Conservation (phyloP, 2,113 vertebrate genomes). For the Corapipo altera region DNA sequence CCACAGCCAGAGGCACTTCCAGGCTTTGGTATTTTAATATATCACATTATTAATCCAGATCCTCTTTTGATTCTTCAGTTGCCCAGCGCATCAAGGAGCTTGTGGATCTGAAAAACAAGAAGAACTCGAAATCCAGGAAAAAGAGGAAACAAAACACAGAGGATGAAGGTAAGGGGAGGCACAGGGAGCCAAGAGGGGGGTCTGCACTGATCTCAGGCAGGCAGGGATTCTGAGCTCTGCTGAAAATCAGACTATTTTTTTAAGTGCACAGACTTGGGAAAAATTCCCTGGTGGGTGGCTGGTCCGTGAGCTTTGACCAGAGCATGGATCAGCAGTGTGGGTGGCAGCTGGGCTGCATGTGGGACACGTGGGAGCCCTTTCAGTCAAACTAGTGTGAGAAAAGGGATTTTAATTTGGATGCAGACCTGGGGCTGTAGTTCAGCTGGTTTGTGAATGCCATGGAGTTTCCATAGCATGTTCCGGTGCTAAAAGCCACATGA, state of each 20-base stretch:
- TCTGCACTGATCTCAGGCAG: not conserved
- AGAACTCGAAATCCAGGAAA: slow-evolving; percentile 90
- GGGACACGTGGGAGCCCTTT: not conserved
- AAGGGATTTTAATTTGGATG: not conserved
- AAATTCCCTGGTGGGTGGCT: no score
- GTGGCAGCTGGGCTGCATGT: not conserved
- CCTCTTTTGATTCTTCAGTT: slow-evolving; percentile 70
- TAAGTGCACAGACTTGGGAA: not conserved
- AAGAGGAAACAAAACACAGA: slow-evolving; percentile 89
- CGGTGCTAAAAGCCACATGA: not conserved
- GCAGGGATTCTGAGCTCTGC: not conserved
- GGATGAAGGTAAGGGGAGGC: slow-evolving; percentile 76
- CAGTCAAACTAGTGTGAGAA: not conserved
- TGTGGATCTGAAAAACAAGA: slow-evolving; percentile 87
- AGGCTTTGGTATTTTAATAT: not conserved
- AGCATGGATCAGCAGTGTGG: not conserved
- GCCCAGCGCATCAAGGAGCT: slow-evolving; percentile 85
- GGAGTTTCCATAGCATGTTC: not conserved
- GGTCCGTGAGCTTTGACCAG: not conserved
- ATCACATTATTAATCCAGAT: not conserved
- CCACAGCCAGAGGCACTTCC: not conserved
- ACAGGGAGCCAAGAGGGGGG: not conserved
- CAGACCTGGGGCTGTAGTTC: not conserved
- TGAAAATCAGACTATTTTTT: not conserved
- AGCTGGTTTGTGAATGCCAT: not conserved